Base-by-base conservation (phyloP, 2,797 vertebrate species). In the Anguilla marmorata region DNA sequence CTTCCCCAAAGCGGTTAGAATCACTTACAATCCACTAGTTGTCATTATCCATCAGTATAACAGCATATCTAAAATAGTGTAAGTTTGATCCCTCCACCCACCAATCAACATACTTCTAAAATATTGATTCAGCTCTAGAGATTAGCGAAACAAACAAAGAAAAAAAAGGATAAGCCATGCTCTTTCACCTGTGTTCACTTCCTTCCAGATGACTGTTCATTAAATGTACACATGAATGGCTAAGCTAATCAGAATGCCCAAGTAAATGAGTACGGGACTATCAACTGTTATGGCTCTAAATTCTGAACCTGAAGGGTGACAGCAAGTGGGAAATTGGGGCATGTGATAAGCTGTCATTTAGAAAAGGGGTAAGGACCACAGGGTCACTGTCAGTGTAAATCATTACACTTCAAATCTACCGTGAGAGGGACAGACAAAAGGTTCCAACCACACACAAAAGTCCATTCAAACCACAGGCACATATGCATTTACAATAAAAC, bases 41-140 rank as follows among this genome's bases (percentile, higher is more conserved):
- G 48, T 50, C 50, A 86, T 79, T 50, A 27, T 24, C 76, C 16
- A 84, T 74, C 80, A 87, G 45, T 27, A 63, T 72, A 88, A 58
- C 14, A 7, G 30, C 74, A 14, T 33, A 48, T 37, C 60, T 87
- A 54, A 58, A 72, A 74, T 19, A 56, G 14, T 1, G 24, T 48
- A 27, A 52, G 37, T 56, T 21, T 37, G 19, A 79, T 8, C 54
- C 83, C 72, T 89, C 72, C 87, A 85, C 54, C 83, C 63, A 19
- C 12, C 41, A 27, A 72, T 54, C 60, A 74, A 74, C 66, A 76
- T 52, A 50, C 48, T 56, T 87, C n/a, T 33, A 84, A 87, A 45
- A 84, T n/a, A 86, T n/a, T 3, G 74, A 48, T 50, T 63, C n/a
- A 60, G 66, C 37, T 33, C 37, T 87, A 82, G 41, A 56, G 2